Evolutionary conservation across 2,113 vertebrate genomes (phyloP).

Genomic region (Podiceps cristatus): DNA sequence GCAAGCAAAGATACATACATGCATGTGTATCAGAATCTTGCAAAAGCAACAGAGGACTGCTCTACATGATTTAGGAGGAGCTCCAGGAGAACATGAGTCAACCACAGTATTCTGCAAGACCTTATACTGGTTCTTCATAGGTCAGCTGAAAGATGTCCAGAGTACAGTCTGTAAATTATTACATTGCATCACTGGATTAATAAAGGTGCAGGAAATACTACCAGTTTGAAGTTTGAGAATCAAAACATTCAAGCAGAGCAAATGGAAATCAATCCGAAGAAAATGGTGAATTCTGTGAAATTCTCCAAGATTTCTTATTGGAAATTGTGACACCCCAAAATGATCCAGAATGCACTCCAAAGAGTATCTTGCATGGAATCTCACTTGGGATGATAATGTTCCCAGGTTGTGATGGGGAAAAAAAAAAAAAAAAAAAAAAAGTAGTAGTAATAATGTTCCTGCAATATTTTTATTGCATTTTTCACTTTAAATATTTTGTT

Average conservation of each 20-base stretch:
- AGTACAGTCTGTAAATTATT: neutral
- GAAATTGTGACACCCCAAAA: neutral
- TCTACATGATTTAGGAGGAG: constrained; percentile 2
- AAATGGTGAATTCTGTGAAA: neutral
- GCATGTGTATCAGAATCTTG: constrained; percentile 13
- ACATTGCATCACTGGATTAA: neutral
- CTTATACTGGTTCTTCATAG: neutral
- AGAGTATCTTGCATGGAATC: neutral
- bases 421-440: neutral
- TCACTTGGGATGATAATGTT: neutral
- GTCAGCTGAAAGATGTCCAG: neutral
- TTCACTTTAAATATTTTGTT: neutral
- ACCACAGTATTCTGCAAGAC: neutral
- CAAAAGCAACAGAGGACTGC: constrained; percentile 53
- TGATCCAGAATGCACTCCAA: neutral
- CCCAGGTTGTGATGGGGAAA: neutral
- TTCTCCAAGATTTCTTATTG: constrained; percentile 6
- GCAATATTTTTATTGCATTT: neutral
- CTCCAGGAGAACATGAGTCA: neutral
- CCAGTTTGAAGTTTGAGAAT: neutral
- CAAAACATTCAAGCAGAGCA: neutral
- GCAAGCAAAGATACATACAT: constrained; percentile 30
- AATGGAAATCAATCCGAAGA: constrained; percentile 39
- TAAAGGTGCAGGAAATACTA: neutral
- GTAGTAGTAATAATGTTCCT: neutral